phyloP scores from a whole-genome alignment of 1,140 invertebrate species.

The Pseudoatta argentina region DNA sequence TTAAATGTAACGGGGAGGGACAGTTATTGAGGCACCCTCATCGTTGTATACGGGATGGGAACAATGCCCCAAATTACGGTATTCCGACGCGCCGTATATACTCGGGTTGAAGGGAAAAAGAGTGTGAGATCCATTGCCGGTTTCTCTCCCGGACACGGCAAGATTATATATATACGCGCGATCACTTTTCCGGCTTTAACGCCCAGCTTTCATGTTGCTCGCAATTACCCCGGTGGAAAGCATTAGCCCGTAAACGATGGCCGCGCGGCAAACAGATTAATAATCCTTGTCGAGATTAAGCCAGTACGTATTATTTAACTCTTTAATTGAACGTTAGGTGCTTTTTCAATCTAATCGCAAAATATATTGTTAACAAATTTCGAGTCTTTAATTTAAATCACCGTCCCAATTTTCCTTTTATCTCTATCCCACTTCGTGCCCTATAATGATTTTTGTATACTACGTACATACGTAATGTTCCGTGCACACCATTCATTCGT shows the following conservation, averaged over 20 bases:
- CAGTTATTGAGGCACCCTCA: slow-evolving; percentile 16
- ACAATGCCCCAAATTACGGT: slow-evolving; percentile 75
- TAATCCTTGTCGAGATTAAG: slow-evolving; percentile 57
- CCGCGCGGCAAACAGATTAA: slow-evolving; percentile 59
- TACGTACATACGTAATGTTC: background rate
- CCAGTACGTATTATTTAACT: slow-evolving; percentile 49
- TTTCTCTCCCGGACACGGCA: slow-evolving; percentile 53
- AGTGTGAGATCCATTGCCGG: slow-evolving; percentile 51
- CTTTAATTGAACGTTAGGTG: slow-evolving; percentile 43
- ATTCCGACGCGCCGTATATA: slow-evolving; percentile 39
- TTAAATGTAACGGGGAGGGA: slow-evolving; percentile 50
- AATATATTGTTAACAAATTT: slow-evolving; percentile 39
- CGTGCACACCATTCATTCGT: slow-evolving; percentile 11
- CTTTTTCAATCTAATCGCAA: slow-evolving; percentile 30
- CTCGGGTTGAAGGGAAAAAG: slow-evolving; percentile 27
- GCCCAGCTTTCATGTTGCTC: slow-evolving; percentile 60
- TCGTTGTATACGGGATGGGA: slow-evolving; percentile 41
- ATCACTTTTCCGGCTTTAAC: slow-evolving; percentile 64
- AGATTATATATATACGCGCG: slow-evolving; percentile 55
- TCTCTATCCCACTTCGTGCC: background rate
- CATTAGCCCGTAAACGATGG: slow-evolving; percentile 63
- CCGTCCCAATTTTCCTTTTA: background rate
- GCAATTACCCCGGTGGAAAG: slow-evolving; percentile 61
- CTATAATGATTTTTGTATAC: background rate
- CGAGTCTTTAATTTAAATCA: background rate